Conservation (phyloP, 2,113 vertebrate species). For the Salvelinus namaycush region DNA sequence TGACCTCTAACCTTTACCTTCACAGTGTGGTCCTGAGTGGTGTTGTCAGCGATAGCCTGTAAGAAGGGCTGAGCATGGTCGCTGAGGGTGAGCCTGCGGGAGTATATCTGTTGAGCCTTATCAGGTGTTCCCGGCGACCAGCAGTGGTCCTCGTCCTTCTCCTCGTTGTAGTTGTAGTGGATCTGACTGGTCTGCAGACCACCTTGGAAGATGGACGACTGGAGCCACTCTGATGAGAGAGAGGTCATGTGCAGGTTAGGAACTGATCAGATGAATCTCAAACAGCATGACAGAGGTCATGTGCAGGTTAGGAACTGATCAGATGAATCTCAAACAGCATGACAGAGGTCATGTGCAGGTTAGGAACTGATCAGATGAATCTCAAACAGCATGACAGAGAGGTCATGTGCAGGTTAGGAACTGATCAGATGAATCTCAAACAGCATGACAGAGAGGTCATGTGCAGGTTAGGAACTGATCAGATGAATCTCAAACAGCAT, state of each 20-base stretch:
- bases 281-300: no score
- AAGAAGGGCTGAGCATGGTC: constrained; percentile 96
- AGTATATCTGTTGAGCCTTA: constrained; percentile 83
- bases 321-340: no score
- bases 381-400: no score
- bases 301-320: no score
- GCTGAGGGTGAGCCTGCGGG: constrained; percentile 81
- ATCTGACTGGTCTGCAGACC: constrained; percentile 98
- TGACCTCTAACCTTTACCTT: constrained; percentile 94
- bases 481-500: no score
- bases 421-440: no score
- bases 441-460: no score
- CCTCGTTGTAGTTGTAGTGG: constrained; percentile 98
- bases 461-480: no score
- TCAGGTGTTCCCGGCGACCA: constrained; percentile 91
- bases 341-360: no score
- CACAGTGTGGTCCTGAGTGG: constrained; percentile 93
- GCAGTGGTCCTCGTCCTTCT: constrained; percentile 99
- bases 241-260: no score
- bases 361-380: no score
- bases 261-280: neutral
- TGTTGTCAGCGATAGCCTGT: constrained; percentile 96
- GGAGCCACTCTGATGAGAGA: constrained; percentile 86
- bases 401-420: no score
- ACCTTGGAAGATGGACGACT: constrained; percentile 94